A percentile compares a stretch with the other conserved stretches of the same genome.
phyloP scores from a whole-genome alignment of 2,888 invertebrate genomes.

The Heteromurus nitidus region DNA sequence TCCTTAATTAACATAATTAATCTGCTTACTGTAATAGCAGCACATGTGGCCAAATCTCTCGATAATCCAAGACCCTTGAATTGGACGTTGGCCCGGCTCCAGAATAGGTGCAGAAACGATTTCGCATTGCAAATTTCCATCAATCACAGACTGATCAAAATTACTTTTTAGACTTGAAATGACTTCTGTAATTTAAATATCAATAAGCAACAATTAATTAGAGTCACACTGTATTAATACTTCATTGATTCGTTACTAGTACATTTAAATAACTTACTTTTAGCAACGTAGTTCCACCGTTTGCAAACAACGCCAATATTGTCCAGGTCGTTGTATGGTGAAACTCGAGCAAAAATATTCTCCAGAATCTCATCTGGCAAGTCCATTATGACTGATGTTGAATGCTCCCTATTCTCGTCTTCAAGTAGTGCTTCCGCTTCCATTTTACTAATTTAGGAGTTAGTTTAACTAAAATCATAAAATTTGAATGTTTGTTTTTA shows the following conservation, averaged over 20 bases:
- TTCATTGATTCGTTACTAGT: background rate
- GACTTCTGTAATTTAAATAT: conserved; percentile 81
- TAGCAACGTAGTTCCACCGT: conserved; percentile 88
- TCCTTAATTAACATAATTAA: conserved; percentile 1
- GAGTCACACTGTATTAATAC: no score
- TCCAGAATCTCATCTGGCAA: conserved; percentile 95
- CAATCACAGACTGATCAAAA: conserved; percentile 85
- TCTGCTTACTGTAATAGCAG: conserved; percentile 80
- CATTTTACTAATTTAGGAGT: no score
- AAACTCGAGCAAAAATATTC: conserved; percentile 90
- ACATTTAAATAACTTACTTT: no score
- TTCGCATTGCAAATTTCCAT: conserved; percentile 87
- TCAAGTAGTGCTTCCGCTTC: no score
- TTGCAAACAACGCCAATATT: conserved; percentile 90
- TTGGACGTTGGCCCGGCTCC: conserved; percentile 42
- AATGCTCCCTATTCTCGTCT: no score
- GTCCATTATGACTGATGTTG: conserved; percentile 78
- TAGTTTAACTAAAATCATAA: no score
- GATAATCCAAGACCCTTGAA: conserved; percentile 81
- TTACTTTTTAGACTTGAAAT: conserved; percentile 84
- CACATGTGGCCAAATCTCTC: conserved; percentile 95
- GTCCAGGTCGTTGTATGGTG: conserved; percentile 93
- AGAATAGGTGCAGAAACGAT: conserved; percentile 75
- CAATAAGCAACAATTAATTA: conserved; percentile 30
- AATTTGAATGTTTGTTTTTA: no score